A percentile compares a stretch with the other conserved stretches of the same genome.
Conservation (phyloP, 2,113 vertebrate genomes). For the Cricetomys ansorgei region DNA sequence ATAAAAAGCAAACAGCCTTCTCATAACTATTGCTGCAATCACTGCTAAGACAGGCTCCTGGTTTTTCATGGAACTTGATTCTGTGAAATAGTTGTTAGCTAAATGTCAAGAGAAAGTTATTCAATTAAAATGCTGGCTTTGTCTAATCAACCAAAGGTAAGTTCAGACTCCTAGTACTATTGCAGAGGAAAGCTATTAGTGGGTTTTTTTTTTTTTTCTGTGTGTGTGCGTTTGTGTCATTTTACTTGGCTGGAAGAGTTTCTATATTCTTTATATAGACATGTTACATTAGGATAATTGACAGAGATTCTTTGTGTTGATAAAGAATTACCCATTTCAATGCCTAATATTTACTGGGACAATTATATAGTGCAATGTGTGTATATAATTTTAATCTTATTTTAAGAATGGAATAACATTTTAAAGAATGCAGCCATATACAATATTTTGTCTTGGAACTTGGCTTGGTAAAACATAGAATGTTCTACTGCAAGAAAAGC, state of each 20-base stretch:
- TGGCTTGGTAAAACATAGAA: background rate
- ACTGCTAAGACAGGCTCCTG: constrained; percentile 66
- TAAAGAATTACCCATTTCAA: constrained; percentile 50
- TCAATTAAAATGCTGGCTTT: constrained; percentile 65
- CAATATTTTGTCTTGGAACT: background rate
- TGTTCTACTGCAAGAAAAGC: background rate
- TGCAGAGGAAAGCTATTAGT: constrained; percentile 57
- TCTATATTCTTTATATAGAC: constrained; percentile 53
- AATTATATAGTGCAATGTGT: background rate
- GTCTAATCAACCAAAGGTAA: constrained; percentile 72
- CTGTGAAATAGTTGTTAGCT: constrained; percentile 66
- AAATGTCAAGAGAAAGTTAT: constrained; percentile 71
- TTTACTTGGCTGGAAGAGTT: constrained; percentile 62
- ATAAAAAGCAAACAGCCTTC: constrained; percentile 67
- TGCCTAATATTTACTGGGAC: constrained; percentile 7
- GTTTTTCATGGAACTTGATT: constrained; percentile 71
- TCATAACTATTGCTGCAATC: constrained; percentile 58
- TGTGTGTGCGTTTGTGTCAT: constrained; percentile 60
- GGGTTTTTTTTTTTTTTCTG: no score
- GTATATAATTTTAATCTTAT: constrained; percentile 14
- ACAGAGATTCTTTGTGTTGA: constrained; percentile 35
- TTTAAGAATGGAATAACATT: background rate
- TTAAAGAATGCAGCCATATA: background rate
- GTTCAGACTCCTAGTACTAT: constrained; percentile 33
- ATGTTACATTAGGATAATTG: background rate